These are phyloP conservation scores for Lanius collurio DNA, from an alignment of 2,113 vertebrate species.

Conservation along the genomic window DNA sequence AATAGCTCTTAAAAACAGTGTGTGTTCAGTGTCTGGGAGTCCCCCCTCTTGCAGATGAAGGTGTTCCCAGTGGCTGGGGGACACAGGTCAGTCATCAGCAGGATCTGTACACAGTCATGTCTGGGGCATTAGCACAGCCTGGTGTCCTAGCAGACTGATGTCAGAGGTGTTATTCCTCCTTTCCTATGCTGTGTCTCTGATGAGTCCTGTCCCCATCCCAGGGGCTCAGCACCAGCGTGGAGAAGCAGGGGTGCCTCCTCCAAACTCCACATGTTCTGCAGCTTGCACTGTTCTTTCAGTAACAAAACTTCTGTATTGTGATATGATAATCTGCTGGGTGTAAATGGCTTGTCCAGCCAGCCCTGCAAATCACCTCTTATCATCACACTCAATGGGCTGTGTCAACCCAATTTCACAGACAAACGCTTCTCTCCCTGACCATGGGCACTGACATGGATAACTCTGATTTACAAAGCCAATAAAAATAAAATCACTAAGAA, in stretches of 20 bases:
- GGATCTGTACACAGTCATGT: rapidly evolving
- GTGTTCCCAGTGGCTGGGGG: not conserved
- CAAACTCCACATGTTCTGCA: not conserved
- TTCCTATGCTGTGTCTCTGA: not conserved
- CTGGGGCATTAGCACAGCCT: not conserved
- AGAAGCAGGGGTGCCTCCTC: rapidly evolving
- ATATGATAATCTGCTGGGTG: constrained; percentile 67
- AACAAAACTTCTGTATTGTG: constrained; percentile 46
- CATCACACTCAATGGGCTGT: constrained; percentile 78
- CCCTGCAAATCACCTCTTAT: constrained; percentile 76
- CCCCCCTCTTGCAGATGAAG: not conserved
- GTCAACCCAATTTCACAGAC: constrained; percentile 86
- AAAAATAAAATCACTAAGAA: constrained; percentile 72
- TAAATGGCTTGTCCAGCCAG: constrained; percentile 64
- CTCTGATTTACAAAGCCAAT: constrained; percentile 83
- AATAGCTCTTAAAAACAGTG: not conserved
- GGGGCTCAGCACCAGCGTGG: not conserved
- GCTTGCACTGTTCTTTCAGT: not conserved
- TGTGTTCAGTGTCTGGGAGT: not conserved
- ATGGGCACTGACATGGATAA: constrained; percentile 69
- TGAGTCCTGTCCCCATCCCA: not conserved
- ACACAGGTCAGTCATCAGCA: not conserved
- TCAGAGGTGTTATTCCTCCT: not conserved
- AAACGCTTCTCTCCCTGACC: constrained; percentile 72
- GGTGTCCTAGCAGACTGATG: not conserved